Evolutionary conservation across 2,797 vertebrate genomes (phyloP).

Genomic region (Prunella strophiata): DNA sequence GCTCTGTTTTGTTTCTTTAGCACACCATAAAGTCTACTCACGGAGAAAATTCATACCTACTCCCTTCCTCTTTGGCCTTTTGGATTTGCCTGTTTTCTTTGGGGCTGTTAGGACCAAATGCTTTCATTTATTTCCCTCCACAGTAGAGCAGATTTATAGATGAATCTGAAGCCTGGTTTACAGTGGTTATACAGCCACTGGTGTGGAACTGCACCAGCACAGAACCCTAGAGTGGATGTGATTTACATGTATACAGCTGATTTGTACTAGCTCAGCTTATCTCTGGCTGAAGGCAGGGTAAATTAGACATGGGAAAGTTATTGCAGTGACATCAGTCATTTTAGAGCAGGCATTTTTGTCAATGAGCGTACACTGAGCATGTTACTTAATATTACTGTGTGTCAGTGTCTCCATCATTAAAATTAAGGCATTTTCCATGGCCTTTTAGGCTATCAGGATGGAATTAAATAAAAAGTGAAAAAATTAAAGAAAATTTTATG

Average conservation of each 20-base stretch:
- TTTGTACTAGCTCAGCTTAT: conserved; percentile 12
- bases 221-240: neutral
- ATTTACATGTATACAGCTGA: neutral
- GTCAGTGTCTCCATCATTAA: neutral
- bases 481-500: neutral
- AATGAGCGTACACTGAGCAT: neutral
- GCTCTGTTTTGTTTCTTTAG: neutral
- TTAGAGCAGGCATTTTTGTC: neutral
- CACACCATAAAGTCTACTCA: neutral
- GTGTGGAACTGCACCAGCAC: neutral
- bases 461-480: neutral
- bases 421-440: neutral
- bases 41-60: neutral
- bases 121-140: conserved; percentile 43
- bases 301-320: conserved; percentile 22
- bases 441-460: neutral
- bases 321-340: neutral
- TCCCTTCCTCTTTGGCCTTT: conserved; percentile 27
- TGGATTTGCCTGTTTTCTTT: conserved; percentile 37
- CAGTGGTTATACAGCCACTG: neutral
- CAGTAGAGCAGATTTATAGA: conserved; percentile 22
- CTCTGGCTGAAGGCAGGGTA: neutral
- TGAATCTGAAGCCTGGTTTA: neutral
- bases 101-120: conserved; percentile 14
- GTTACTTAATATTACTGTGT: neutral